These are phyloP conservation scores for Heteromyza rotundicornis DNA, from an alignment of 2,888 invertebrate genomes.

Conservation along the genomic window DNA sequence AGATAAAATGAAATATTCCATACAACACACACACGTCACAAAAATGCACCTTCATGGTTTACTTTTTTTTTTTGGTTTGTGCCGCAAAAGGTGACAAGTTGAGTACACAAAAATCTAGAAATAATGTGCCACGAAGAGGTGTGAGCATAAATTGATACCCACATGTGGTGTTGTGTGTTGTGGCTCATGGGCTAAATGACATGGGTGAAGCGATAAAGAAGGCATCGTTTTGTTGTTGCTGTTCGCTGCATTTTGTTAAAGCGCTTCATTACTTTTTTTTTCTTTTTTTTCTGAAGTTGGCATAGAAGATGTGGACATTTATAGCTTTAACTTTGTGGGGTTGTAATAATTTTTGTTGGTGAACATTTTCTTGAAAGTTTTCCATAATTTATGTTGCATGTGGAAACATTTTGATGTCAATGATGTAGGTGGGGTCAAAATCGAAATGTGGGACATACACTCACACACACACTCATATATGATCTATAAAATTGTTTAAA, in stretches of 20 bases:
- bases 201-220: not conserved
- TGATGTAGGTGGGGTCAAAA: not conserved
- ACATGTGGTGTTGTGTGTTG: not conserved
- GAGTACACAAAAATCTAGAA: not conserved
- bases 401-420: not conserved
- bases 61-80: not conserved
- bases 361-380: not conserved
- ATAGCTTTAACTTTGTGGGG: constrained; percentile 1
- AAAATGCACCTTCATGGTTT: constrained; percentile 15
- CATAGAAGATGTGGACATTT: not conserved
- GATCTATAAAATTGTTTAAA: too few species aligned
- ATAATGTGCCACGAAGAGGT: not conserved
- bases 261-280: not conserved
- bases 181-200: not conserved
- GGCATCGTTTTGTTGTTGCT: not conserved
- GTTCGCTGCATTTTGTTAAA: not conserved
- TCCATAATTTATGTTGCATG: constrained; percentile 1
- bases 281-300: not conserved
- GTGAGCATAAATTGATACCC: not conserved
- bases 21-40: not conserved
- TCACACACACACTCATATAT: too few species aligned
- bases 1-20: not conserved
- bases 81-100: not conserved
- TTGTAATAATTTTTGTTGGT: not conserved
- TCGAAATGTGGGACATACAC: constrained; percentile 3